Conservation (phyloP, 2,113 vertebrate species). For the Ctenodactylus gundi region DNA sequence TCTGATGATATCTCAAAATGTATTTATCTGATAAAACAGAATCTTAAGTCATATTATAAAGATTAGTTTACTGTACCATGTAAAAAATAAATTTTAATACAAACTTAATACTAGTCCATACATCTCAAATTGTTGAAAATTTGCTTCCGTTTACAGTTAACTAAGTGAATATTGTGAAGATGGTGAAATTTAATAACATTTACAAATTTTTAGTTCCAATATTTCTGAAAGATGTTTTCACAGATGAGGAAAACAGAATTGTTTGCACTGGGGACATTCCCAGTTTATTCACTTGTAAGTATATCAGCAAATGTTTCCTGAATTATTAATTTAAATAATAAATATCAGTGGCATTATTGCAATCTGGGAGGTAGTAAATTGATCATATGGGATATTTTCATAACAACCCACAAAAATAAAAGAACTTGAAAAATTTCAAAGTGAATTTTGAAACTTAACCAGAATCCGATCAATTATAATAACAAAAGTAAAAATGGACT, state of each 20-base stretch:
- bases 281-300: neutral
- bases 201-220: neutral
- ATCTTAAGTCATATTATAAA: neutral
- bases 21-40: neutral
- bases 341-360: neutral
- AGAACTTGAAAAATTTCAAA: neutral
- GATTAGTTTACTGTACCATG: neutral
- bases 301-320: neutral
- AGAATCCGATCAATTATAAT: neutral
- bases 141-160: neutral
- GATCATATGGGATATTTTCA: neutral
- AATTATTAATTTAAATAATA: slow-evolving; percentile 17
- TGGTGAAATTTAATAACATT: neutral
- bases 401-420: neutral
- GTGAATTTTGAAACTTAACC: neutral
- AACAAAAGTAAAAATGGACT: neutral
- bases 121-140: neutral
- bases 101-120: neutral
- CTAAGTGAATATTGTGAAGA: neutral
- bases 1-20: neutral
- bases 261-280: neutral
- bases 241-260: neutral
- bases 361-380: neutral
- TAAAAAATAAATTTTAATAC: neutral
- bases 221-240: neutral